phyloP scores from a whole-genome alignment of 2,888 invertebrate species.

The Dicyrtoma fusca region DNA sequence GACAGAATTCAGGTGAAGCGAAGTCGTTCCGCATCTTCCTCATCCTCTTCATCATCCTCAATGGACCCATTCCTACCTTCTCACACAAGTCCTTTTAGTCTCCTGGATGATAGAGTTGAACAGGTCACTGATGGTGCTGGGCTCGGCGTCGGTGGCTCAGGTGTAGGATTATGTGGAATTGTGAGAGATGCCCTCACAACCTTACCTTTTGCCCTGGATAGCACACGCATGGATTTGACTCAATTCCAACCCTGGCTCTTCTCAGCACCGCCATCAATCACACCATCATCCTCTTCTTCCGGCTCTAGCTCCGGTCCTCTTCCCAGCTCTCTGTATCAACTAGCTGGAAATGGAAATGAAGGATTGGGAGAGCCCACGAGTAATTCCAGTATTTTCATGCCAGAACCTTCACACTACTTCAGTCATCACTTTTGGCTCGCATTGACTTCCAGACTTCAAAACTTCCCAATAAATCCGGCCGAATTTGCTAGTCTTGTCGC shows the following conservation, averaged over 20 bases:
- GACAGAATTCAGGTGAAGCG: neutral
- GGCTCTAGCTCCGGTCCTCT: neutral
- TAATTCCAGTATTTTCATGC: conserved; percentile 1
- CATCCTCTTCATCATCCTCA: neutral
- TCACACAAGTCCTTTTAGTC: too few species aligned
- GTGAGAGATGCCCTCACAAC: too few species aligned
- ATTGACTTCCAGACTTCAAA: conserved; percentile 9
- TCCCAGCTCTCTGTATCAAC: neutral
- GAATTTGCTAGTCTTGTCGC: conserved; percentile 10
- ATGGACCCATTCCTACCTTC: neutral
- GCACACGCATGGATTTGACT: neutral
- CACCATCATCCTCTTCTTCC: neutral
- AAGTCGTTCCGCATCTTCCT: neutral
- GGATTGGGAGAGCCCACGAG: neutral
- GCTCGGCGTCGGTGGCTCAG: too few species aligned
- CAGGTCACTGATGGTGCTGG: too few species aligned
- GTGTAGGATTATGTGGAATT: too few species aligned
- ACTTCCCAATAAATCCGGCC: conserved; percentile 12
- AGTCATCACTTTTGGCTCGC: conserved; percentile 38
- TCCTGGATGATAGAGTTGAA: too few species aligned
- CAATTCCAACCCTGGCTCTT: conserved; percentile 15
- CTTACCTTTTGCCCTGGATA: too few species aligned
- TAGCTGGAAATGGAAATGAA: neutral
- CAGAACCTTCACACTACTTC: conserved; percentile 34
- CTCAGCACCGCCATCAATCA: neutral